Percentiles rank a stretch among this genome's conserved stretches.
phyloP scores from a whole-genome alignment of 2,888 invertebrate genomes.

The Hecatera dysodea region DNA sequence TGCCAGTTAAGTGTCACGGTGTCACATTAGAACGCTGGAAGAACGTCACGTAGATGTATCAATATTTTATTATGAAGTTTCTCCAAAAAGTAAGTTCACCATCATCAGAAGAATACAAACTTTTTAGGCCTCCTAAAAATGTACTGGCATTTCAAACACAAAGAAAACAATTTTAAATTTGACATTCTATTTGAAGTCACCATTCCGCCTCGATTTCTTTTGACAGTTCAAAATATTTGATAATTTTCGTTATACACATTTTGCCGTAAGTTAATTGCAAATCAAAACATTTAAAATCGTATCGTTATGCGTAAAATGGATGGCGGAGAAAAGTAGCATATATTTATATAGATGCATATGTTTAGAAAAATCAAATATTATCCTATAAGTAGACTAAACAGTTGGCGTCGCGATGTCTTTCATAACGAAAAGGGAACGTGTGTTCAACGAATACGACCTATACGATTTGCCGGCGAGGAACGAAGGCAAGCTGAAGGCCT shows the following conservation, averaged over 20 bases:
- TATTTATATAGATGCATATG: constrained; percentile 74
- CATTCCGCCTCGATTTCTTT: constrained; percentile 83
- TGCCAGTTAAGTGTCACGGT: not conserved
- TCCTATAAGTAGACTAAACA: constrained; percentile 70
- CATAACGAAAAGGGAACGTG: constrained; percentile 88
- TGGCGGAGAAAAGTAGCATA: constrained; percentile 80
- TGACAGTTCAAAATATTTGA: constrained; percentile 86
- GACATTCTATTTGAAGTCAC: constrained; percentile 82
- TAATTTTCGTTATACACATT: constrained; percentile 83
- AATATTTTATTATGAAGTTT: not conserved
- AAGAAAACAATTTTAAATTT: constrained; percentile 61
- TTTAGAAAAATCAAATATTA: constrained; percentile 76
- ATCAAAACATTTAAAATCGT: constrained; percentile 77
- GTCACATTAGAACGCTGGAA: constrained; percentile 6
- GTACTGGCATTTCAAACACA: constrained; percentile 22
- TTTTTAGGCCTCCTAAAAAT: not conserved
- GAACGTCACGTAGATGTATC: constrained; percentile 6
- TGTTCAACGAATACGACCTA: constrained; percentile 86
- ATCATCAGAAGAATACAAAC: constrained; percentile 3
- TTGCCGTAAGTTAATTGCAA: constrained; percentile 76
- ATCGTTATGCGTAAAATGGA: constrained; percentile 83
- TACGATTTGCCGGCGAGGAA: constrained; percentile 85
- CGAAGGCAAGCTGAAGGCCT: constrained; percentile 90
- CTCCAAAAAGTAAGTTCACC: constrained; percentile 9
- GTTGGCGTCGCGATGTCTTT: constrained; percentile 83